These are phyloP conservation scores for Lophochroa leadbeateri DNA, from an alignment of 2,113 vertebrate genomes.

Conservation along the genomic window DNA sequence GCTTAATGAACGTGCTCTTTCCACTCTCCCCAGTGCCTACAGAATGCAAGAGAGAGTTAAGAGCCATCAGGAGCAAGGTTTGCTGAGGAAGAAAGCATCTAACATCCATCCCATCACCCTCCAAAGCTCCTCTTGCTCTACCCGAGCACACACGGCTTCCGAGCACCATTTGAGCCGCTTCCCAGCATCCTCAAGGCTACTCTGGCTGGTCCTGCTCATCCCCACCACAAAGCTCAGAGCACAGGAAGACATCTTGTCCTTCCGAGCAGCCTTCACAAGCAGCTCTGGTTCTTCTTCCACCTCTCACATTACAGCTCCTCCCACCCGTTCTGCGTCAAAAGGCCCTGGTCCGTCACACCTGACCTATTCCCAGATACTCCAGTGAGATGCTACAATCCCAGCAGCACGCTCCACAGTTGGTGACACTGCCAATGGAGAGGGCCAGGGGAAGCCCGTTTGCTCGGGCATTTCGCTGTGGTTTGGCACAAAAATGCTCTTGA, in stretches of 20 bases:
- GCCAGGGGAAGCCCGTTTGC: background rate
- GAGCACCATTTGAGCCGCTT: background rate
- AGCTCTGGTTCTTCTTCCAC: background rate
- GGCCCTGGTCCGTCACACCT: slow-evolving; percentile 25
- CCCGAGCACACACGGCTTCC: background rate
- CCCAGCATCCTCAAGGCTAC: background rate
- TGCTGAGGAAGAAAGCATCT: background rate
- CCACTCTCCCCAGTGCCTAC: slow-evolving; percentile 84
- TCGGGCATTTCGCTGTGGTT: accelerated
- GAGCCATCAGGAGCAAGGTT: background rate
- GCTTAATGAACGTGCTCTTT: slow-evolving; percentile 86
- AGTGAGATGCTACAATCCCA: slow-evolving; percentile 19
- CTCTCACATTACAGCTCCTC: slow-evolving; percentile 39
- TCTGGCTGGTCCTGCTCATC: background rate
- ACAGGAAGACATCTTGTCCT: background rate
- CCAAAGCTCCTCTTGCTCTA: background rate
- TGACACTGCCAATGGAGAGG: background rate
- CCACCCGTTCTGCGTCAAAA: slow-evolving; percentile 37
- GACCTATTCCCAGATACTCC: slow-evolving; percentile 54
- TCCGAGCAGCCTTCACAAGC: background rate
- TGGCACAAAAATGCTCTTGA: background rate
- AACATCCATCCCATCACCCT: background rate
- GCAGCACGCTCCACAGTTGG: background rate
- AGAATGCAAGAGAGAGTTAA: background rate
- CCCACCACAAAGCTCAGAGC: background rate